Conservation (phyloP, 2,113 vertebrate species). For the Pipra filicauda region DNA sequence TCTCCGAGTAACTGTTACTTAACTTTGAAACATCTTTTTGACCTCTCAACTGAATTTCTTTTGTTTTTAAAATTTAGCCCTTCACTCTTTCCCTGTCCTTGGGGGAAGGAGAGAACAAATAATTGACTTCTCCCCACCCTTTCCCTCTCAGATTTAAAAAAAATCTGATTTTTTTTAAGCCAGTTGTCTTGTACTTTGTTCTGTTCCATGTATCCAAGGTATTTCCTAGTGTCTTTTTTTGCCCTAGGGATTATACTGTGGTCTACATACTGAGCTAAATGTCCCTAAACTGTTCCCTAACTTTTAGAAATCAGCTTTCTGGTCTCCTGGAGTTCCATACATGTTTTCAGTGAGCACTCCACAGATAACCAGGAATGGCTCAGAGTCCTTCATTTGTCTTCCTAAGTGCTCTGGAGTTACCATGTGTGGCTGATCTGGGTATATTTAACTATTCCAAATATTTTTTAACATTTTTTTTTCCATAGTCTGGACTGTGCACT, state of each 20-base stretch:
- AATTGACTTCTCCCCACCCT: not conserved
- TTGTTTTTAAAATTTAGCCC: not conserved
- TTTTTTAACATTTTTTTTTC: not conserved
- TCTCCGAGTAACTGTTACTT: not conserved
- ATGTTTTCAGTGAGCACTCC: not conserved
- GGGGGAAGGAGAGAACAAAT: not conserved
- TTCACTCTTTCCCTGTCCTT: not conserved
- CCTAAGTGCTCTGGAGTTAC: not conserved
- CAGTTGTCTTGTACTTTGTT: not conserved
- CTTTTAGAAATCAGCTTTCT: not conserved
- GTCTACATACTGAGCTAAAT: not conserved
- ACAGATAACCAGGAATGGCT: not conserved
- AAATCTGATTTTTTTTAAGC: not conserved
- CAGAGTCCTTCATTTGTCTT: not conserved
- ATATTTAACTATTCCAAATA: constrained; percentile 13
- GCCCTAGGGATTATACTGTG: not conserved
- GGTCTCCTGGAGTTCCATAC: not conserved
- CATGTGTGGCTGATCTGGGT: not conserved
- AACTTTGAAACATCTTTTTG: not conserved
- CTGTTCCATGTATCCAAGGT: not conserved
- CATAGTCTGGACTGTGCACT: not conserved
- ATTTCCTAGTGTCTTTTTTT: not conserved
- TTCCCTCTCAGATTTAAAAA: not conserved
- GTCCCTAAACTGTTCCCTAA: not conserved
- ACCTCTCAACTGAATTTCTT: not conserved